Base-by-base conservation (phyloP, 2,113 vertebrate genomes). In the Macroglossus sobrinus region DNA sequence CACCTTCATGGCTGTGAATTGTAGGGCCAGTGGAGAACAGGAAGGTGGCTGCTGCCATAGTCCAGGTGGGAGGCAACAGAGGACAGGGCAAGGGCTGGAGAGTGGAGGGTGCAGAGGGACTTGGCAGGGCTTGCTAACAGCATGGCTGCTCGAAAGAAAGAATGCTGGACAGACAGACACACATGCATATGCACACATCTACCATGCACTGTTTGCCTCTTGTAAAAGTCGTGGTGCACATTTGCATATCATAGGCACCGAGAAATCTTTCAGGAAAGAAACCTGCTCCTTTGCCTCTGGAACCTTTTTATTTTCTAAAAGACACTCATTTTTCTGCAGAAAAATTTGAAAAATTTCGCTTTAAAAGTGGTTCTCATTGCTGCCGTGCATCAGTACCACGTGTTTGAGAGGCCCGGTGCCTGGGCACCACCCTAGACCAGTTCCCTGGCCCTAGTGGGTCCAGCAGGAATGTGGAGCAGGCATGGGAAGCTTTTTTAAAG, bases 231-330 rank as follows among this genome's bases (percentile, higher is more conserved):
- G 2, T 5, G 45, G 50, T 24, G 2, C 30, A 16, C 45, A 21
- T 38, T 47, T 53, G 76, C 57, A 33, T 7, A 24, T 28, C 50
- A 61, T 15, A 69, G 86, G n/a, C 80, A 24, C 50, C 24, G n/a
- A 79, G 75, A 97, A 90, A 47, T 80, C 30, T 50, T 92, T 12
- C 57, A 76, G 38, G 89, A 76, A 82, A 93, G 55, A 53, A 96
- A 26, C 26, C 22, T 76, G 22, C 63, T 33, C 66, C 59, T 94
- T 79, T 64, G 74, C 24, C 24, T n/a, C 0, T 47, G n/a, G 78
- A 71, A 22, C 43, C 28, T 55, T 93, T 68, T 88, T 61, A n/a
- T 86, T 84, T 93, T 69, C 45, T 69, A 40, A 57, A 92, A 95
- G 45, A 64, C 12, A 24, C 24, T 59, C 72, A 72, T 47, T 53